Base-by-base conservation (phyloP, 2,888 invertebrate genomes). In the Patella ulyssiponensis region DNA sequence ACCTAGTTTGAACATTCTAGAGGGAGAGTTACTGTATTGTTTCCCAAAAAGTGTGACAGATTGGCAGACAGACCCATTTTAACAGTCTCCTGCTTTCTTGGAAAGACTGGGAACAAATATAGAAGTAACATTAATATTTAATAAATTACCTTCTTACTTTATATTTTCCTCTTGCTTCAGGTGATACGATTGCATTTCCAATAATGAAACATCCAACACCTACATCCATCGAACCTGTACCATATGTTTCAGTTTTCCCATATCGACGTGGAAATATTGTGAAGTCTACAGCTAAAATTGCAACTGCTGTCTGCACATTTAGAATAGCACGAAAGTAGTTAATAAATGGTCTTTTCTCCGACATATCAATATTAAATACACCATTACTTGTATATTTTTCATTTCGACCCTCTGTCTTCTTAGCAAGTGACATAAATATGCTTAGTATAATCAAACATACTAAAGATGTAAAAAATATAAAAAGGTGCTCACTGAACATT, bases 281-380 rank as follows among this genome's bases (percentile, higher is more conserved):
- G 90, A 99, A 99, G 92, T 99, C 99, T 0, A 99, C 97, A 0
- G 97, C 99, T 78, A 99, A 92, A 84, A 99, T 98, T 82, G 95
- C 95, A 76, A 96, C 82, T 15, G 89, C 89, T 70, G 91, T 90
- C n/a, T 84, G 84, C 11, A 90, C 69, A 74, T 88, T 86, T 7
- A 88, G 84, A 76, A 84, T 83, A 2, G 90, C 87, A 76, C 91
- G 86, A 53, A 83, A 88, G 73, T 88, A 81, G 7, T 87, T 86
- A 14, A 91, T 84, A 74, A 89, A 90, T 2, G 85, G 79, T 77
- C 86, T 83, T 73, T 81, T 81, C 3, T 79, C 79, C 17, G 78
- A 79, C 79, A 86, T 83, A 9, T 81, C 77, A 53, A 79, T 77
- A 14, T 69, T 7, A 44, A 78, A n/a, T 7, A 81, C 23, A 52